Base-by-base conservation (phyloP, 2,797 vertebrate species). In the Paguma larvata region DNA sequence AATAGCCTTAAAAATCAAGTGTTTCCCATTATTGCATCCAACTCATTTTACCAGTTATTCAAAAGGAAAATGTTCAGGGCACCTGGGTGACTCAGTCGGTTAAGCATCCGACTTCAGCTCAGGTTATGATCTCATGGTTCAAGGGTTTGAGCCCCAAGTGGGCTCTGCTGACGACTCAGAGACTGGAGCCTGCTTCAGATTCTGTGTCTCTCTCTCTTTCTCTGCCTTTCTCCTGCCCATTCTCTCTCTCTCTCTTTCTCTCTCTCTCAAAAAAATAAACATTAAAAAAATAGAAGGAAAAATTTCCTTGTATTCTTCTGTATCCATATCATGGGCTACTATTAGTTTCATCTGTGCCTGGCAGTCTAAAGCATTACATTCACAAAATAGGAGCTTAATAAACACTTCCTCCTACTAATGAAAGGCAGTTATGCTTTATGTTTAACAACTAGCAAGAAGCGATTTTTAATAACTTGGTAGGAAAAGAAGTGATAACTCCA, bases 381-480 rank as follows among this genome's bases (percentile, higher is more conserved):
- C 78, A 56, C 51, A 67, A 78, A 77, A 73, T 41, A 23, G 89
- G 93, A 94, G n/a, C 21, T 82, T 83, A 86, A 46, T 65, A 73
- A 75, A 38, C 62, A 65, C 41, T 83, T 89, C 38, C 96, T 96
- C 94, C 46, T 89, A 27, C 5, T 79, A 79, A 67, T 23, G 30
- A 93, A 70, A 82, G 18, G 59, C 48, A 94, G 75, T 46, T 18
- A 91, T 44, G 23, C 23, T 51, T 63, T 86, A 62, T 19, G 30
- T 62, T 93, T 41, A 87, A 70, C 48, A 56, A n/a, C 68, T 32
- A 82, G n/a, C 41, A 83, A 90, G n/a, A 96, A 95, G 56, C 83
- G 48, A 94, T 87, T 88, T 95, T 65, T 85, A 91, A 82, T 63
- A 56, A 63, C n/a, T 84, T 95, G 14, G 44, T 19, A 53, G 77